phyloP scores from a whole-genome alignment of 2,797 vertebrate species.

The Pelodytes ibericus region DNA sequence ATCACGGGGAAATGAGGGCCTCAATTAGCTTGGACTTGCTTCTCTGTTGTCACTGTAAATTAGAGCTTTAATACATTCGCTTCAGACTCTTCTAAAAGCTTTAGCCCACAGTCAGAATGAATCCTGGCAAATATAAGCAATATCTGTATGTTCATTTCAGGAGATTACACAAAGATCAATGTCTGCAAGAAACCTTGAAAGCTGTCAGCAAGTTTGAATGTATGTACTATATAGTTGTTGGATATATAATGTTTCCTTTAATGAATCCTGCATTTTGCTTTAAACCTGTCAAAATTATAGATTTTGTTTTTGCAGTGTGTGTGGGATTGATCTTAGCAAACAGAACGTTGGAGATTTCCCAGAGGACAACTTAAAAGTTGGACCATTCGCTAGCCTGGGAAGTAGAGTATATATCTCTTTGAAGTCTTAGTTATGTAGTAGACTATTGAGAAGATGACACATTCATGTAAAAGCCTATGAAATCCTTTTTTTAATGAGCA shows the following conservation, averaged over 20 bases:
- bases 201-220: slow-evolving; percentile 36
- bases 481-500: slow-evolving; percentile 15
- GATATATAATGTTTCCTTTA: slow-evolving; percentile 43
- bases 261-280: slow-evolving; percentile 45
- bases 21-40: slow-evolving; percentile 19
- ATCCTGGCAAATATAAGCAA: slow-evolving; percentile 4
- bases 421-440: slow-evolving; percentile 27
- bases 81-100: slow-evolving; percentile 2
- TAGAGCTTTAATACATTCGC: neutral
- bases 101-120: neutral
- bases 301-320: slow-evolving; percentile 44
- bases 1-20: slow-evolving; percentile 6
- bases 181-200: slow-evolving; percentile 23
- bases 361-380: slow-evolving; percentile 42
- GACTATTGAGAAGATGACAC: slow-evolving; percentile 29
- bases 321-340: slow-evolving; percentile 34
- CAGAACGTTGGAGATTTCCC: slow-evolving; percentile 47
- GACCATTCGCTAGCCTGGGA: slow-evolving; percentile 34
- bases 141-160: slow-evolving; percentile 18
- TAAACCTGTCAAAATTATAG: slow-evolving; percentile 52
- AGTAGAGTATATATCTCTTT: slow-evolving; percentile 44
- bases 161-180: slow-evolving; percentile 39
- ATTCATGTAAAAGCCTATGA: slow-evolving; percentile 15
- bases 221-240: slow-evolving; percentile 20
- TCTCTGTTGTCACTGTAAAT: neutral